Evolutionary conservation across 2,888 invertebrate genomes (phyloP).

Genomic region (Folsomia candida): DNA sequence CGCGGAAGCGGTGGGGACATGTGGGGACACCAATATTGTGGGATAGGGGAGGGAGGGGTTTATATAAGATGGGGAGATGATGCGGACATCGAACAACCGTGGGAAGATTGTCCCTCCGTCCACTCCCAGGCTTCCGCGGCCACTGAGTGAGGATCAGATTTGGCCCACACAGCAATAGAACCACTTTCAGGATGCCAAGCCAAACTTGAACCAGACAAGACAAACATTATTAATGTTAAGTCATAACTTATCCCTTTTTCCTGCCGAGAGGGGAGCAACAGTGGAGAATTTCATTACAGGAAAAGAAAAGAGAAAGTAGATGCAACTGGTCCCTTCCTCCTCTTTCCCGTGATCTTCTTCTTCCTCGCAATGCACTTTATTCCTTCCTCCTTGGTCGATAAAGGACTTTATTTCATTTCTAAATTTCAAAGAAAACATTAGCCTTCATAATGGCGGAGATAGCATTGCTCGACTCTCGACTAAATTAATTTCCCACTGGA

Average conservation of each 20-base stretch:
- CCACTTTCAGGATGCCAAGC: no score
- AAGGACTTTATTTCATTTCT: background rate
- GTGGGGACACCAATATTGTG: no score
- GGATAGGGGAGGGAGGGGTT: no score
- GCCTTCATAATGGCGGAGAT: background rate
- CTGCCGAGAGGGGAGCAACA: background rate
- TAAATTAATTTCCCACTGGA: background rate
- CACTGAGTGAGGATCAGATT: no score
- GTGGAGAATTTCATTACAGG: background rate
- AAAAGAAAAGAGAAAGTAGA: no score
- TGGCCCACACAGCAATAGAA: no score
- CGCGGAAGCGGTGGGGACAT: no score
- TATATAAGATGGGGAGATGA: no score
- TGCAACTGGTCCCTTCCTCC: background rate
- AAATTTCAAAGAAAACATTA: background rate
- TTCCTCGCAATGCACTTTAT: background rate
- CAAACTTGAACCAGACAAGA: background rate
- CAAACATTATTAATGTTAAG: background rate
- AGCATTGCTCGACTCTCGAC: background rate
- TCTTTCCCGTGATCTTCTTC: no score
- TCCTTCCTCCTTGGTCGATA: background rate
- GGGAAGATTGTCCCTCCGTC: no score
- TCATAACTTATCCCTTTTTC: background rate
- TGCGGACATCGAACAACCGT: no score
- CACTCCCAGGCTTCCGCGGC: no score